Percentiles rank a stretch among this genome's conserved stretches.
phyloP scores from a whole-genome alignment of 2,797 vertebrate species.

The Enoplosus armatus region DNA sequence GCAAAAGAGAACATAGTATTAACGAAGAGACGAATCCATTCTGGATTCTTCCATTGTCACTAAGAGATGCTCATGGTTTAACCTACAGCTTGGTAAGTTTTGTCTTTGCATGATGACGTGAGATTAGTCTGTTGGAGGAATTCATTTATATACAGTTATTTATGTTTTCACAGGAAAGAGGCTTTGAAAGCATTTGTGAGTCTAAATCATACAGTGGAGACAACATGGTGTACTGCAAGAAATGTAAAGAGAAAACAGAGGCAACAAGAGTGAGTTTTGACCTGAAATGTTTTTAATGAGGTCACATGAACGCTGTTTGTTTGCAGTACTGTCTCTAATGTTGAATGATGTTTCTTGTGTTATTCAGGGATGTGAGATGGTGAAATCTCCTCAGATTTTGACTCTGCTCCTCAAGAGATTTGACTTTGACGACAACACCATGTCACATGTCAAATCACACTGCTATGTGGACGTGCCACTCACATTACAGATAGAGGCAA shows the following conservation, averaged over 20 bases:
- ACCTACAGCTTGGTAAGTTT: conserved; percentile 56
- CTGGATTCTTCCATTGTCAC: conserved; percentile 58
- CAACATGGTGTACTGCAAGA: conserved; percentile 67
- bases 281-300: too few relatives aligned
- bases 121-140: too few relatives aligned
- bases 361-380: conserved; percentile 61
- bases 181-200: conserved; percentile 37
- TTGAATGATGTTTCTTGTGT: not conserved
- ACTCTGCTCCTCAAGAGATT: conserved; percentile 79
- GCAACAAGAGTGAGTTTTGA: conserved; percentile 68
- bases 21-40: conserved; percentile 36
- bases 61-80: not conserved
- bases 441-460: conserved; percentile 63
- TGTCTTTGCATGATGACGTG: too few relatives aligned
- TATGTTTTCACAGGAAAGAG: conserved; percentile 30
- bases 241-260: conserved; percentile 57
- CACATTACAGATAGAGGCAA: conserved; percentile 36
- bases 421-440: conserved; percentile 57
- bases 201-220: conserved; percentile 42
- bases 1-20: conserved; percentile 18
- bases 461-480: conserved; percentile 54
- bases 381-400: conserved; percentile 58
- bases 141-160: not conserved
- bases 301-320: not conserved
- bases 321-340: not conserved